These are phyloP conservation scores for Acleris sparsana DNA, from an alignment of 2,888 invertebrate genomes.

Conservation along the genomic window DNA sequence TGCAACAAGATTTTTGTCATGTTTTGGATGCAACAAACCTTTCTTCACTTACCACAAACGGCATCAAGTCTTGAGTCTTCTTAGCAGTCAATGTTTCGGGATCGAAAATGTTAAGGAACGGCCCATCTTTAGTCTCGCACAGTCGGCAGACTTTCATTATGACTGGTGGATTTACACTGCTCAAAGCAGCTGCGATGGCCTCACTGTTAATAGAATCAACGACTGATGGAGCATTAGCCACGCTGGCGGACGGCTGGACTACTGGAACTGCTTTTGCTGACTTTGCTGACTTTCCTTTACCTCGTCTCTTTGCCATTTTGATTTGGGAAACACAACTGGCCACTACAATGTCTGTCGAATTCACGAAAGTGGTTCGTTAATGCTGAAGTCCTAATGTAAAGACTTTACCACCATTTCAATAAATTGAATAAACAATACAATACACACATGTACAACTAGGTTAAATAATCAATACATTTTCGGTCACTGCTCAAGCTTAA, in stretches of 20 bases:
- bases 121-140: constrained; percentile 76
- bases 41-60: constrained; percentile 66
- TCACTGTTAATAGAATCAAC: constrained; percentile 46
- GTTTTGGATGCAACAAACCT: too few species aligned
- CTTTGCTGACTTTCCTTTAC: constrained; percentile 47
- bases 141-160: constrained; percentile 72
- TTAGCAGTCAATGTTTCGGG: constrained; percentile 69
- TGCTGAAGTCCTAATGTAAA: constrained; percentile 3
- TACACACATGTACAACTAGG: neutral
- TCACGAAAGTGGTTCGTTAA: constrained; percentile 11
- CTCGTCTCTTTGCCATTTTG: constrained; percentile 66
- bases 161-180: constrained; percentile 51
- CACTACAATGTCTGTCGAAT: constrained; percentile 10
- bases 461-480: neutral
- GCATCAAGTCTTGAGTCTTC: constrained; percentile 75
- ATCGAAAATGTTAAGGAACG: constrained; percentile 77
- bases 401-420: neutral
- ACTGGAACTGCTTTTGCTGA: constrained; percentile 43
- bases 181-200: constrained; percentile 54
- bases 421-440: too few species aligned
- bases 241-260: constrained; percentile 8
- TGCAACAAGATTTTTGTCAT: too few species aligned
- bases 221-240: constrained; percentile 39
- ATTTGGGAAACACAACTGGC: constrained; percentile 29
- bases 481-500: neutral